Evolutionary conservation across 1,140 invertebrate species (phyloP).

Genomic region (Drosophila yakuba): DNA sequence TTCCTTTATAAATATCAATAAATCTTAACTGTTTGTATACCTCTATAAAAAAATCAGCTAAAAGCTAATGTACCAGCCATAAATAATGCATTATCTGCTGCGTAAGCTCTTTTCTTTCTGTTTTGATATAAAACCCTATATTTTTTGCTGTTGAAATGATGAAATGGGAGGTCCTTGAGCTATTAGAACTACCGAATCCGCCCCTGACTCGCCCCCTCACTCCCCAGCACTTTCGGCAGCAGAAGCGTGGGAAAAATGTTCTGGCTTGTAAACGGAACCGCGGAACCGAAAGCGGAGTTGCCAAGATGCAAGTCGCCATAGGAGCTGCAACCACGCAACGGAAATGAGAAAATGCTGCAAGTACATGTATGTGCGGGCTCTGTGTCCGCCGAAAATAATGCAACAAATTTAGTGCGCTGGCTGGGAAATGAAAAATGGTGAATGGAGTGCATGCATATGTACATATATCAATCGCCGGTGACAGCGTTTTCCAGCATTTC

Average conservation of each 20-base stretch:
- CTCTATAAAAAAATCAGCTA: too few relatives aligned
- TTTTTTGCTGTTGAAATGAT: too few relatives aligned
- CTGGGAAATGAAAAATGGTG: slow-evolving; percentile 3
- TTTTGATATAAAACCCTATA: too few relatives aligned
- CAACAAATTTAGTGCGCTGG: slow-evolving; percentile 57
- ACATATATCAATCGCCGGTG: slow-evolving; percentile 40
- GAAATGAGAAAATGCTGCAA: slow-evolving; percentile 70
- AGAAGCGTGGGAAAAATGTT: slow-evolving; percentile 42
- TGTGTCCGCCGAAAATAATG: slow-evolving; percentile 58
- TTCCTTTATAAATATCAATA: too few relatives aligned
- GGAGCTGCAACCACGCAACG: slow-evolving; percentile 46
- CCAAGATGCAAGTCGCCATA: slow-evolving; percentile 18
- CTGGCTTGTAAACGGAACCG: slow-evolving; percentile 69
- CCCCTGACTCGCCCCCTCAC: background rate
- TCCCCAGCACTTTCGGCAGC: slow-evolving; percentile 3
- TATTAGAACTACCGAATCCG: background rate
- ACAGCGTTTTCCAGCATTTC: slow-evolving; percentile 22
- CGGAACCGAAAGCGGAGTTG: slow-evolving; percentile 42
- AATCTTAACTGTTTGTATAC: too few relatives aligned
- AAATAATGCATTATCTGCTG: too few relatives aligned
- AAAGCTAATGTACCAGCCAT: too few relatives aligned
- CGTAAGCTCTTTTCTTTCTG: too few relatives aligned
- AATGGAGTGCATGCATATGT: slow-evolving; percentile 18
- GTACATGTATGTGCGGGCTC: slow-evolving; percentile 36
- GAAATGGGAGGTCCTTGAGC: too few relatives aligned